A percentile compares a stretch with the other conserved stretches of the same genome.
phyloP scores from a whole-genome alignment of 2,888 invertebrate species.

The Dorcus hopei region DNA sequence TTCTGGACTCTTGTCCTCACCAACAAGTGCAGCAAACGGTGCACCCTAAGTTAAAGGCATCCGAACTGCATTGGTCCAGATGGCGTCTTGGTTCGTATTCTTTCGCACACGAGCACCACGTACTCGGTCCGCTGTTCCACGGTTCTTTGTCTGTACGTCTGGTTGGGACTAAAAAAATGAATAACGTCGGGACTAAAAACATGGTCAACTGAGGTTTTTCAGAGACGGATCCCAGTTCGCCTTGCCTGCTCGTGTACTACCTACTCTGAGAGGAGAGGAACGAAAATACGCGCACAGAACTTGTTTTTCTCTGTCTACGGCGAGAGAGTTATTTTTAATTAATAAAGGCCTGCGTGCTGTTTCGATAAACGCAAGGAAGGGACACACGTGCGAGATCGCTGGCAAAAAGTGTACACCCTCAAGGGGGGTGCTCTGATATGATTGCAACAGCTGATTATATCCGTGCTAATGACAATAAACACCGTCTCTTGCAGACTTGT shows the following conservation, averaged over 20 bases:
- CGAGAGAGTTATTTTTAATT: too few relatives aligned
- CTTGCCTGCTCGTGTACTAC: not conserved
- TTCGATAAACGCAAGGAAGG: too few relatives aligned
- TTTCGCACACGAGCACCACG: constrained; percentile 13
- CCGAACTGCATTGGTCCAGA: not conserved
- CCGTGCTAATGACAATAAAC: too few relatives aligned
- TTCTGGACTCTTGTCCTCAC: not conserved
- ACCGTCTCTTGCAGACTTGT: too few relatives aligned
- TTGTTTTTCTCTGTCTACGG: too few relatives aligned
- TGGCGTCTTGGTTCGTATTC: constrained; percentile 2
- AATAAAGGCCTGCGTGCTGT: too few relatives aligned
- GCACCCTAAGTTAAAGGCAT: not conserved
- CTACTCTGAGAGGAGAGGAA: too few relatives aligned
- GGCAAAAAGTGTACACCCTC: too few relatives aligned
- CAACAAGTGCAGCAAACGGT: not conserved
- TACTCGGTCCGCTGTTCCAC: constrained; percentile 15
- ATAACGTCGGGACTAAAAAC: constrained; percentile 28
- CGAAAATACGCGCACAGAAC: too few relatives aligned
- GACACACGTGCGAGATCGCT: too few relatives aligned
- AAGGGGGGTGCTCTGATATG: too few relatives aligned
- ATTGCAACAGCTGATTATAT: too few relatives aligned
- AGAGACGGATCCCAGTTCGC: constrained; percentile 7
- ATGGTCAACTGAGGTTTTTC: constrained; percentile 14
- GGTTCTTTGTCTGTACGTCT: constrained; percentile 27
- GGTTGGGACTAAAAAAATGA: constrained; percentile 21